Percentiles rank a stretch among this genome's conserved stretches.
Conservation (phyloP, 2,888 invertebrate species). For the Chrysodeixis includens region DNA sequence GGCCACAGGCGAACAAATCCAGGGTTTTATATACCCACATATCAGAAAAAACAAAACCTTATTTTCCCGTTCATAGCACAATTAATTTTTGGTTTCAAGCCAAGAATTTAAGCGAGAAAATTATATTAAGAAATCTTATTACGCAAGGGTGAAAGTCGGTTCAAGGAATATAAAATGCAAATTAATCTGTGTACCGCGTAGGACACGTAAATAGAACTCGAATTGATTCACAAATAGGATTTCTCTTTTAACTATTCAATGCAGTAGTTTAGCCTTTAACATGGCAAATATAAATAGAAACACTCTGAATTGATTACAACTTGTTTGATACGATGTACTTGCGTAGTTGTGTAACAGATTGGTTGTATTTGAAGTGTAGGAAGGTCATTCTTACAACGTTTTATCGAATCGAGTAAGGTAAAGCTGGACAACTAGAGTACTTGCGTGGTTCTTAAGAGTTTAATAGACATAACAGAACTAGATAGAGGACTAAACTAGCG, state of each 20-base stretch:
- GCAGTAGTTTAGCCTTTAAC: background rate
- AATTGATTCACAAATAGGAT: background rate
- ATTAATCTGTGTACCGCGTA: background rate
- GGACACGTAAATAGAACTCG: constrained; percentile 4
- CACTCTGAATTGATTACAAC: background rate
- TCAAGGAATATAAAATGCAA: constrained; percentile 3
- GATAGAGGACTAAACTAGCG: too few relatives aligned
- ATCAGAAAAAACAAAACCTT: background rate
- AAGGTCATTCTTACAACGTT: too few relatives aligned
- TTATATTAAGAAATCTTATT: background rate
- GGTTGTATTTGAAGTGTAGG: too few relatives aligned
- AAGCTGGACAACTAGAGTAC: too few relatives aligned
- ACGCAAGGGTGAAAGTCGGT: background rate
- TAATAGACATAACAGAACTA: too few relatives aligned
- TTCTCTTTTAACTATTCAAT: constrained; percentile 2
- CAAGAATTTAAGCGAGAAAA: background rate
- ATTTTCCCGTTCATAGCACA: background rate
- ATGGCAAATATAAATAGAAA: background rate
- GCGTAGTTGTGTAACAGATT: too few relatives aligned
- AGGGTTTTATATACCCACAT: background rate
- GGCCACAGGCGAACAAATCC: background rate
- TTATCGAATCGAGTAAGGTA: too few relatives aligned
- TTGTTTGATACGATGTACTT: background rate
- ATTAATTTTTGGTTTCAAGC: constrained; percentile 3
- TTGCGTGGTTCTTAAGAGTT: too few relatives aligned